Percentiles rank a stretch among this genome's conserved stretches.
Evolutionary conservation across 1,140 invertebrate species (phyloP).

Genomic region (Drosophila nikananu): DNA sequence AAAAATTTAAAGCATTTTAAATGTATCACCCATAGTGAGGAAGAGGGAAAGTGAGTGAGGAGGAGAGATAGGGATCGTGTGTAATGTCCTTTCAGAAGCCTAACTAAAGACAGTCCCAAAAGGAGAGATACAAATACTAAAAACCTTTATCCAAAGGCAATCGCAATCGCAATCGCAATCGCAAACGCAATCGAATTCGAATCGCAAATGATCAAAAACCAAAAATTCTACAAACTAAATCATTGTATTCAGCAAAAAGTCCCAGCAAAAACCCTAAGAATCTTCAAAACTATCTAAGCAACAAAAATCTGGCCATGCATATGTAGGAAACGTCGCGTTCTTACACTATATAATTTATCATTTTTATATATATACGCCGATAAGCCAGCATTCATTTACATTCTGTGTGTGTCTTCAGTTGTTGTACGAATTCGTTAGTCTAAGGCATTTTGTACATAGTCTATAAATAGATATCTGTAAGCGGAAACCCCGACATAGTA

Average conservation of each 20-base stretch:
- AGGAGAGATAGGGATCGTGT: constrained; percentile 56
- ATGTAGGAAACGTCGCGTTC: constrained; percentile 15
- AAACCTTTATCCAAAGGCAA: constrained; percentile 73
- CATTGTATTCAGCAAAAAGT: constrained; percentile 37
- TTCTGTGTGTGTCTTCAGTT: constrained; percentile 74
- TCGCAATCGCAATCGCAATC: constrained; percentile 28
- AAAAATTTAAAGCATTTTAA: constrained; percentile 68
- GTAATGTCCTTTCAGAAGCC: constrained; percentile 65
- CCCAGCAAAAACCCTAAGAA: constrained; percentile 64
- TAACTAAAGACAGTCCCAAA: constrained; percentile 26
- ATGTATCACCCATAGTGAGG: constrained; percentile 53
- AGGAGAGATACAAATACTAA: constrained; percentile 48
- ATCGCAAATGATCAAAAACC: constrained; percentile 82
- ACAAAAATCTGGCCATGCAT: constrained; percentile 75
- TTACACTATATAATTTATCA: constrained; percentile 42
- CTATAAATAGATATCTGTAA: constrained; percentile 71
- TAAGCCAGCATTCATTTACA: constrained; percentile 52
- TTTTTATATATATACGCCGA: constrained; percentile 45
- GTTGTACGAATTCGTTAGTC: constrained; percentile 75
- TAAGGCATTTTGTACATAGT: constrained; percentile 78
- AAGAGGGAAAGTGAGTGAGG: constrained; percentile 5
- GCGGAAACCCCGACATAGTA: constrained; percentile 22
- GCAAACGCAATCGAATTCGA: constrained; percentile 72
- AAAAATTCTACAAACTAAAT: constrained; percentile 58
- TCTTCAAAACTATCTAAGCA: constrained; percentile 77